These are phyloP conservation scores for Papilio elwesi DNA, from an alignment of 2,888 invertebrate genomes.

Conservation along the genomic window DNA sequence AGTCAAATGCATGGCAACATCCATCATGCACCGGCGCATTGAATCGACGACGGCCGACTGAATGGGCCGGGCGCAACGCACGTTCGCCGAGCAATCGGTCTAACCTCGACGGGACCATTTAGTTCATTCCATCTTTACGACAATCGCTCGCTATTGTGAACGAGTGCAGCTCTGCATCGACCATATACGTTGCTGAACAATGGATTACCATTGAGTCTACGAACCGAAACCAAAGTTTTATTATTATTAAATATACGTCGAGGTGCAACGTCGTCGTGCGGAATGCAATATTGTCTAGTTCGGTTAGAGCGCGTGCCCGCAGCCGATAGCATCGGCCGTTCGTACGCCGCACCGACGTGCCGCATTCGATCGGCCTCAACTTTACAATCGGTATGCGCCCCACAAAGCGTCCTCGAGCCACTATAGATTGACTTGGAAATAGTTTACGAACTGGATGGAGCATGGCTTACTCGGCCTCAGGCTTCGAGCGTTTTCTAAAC, in stretches of 20 bases:
- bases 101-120: conserved; percentile 68
- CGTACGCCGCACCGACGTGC: conserved; percentile 46
- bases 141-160: conserved; percentile 62
- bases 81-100: conserved; percentile 72
- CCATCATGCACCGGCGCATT: conserved; percentile 60
- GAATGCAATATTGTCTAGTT: conserved; percentile 60
- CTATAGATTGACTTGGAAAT: conserved; percentile 62
- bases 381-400: conserved; percentile 56
- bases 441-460: conserved; percentile 58
- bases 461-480: conserved; percentile 32
- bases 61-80: conserved; percentile 56
- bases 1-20: conserved; percentile 58
- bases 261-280: conserved; percentile 50
- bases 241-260: conserved; percentile 57
- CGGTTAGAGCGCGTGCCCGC: conserved; percentile 47
- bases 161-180: conserved; percentile 47
- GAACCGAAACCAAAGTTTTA: conserved; percentile 53
- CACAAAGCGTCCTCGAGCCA: conserved; percentile 54
- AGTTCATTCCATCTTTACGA: conserved; percentile 73
- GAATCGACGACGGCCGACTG: conserved; percentile 56
- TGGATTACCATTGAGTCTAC: conserved; percentile 54
- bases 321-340: conserved; percentile 54
- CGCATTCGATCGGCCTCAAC: conserved; percentile 37
- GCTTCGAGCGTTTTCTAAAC: conserved; percentile 58
- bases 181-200: conserved; percentile 56